Conservation (phyloP, 2,113 vertebrate species). For the Cynocephalus volans region DNA sequence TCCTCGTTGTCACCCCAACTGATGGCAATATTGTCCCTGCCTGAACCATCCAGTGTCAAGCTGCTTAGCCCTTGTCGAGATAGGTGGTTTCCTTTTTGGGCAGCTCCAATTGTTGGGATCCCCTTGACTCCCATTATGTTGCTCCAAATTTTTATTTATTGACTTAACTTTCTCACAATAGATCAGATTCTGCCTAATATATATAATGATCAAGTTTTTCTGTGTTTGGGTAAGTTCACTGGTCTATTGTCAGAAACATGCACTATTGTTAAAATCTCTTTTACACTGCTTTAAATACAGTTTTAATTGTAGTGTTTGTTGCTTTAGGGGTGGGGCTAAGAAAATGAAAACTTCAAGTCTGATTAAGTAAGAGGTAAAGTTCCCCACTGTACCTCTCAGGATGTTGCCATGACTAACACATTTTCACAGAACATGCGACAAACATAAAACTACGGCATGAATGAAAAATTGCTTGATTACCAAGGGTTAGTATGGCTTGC, state of each 20-base stretch:
- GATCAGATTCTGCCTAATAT: slow-evolving; percentile 45
- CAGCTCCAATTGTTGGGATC: neutral
- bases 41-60: neutral
- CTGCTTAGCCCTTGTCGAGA: neutral
- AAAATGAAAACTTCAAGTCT: neutral
- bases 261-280: neutral
- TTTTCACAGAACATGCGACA: neutral
- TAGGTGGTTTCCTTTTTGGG: neutral
- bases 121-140: neutral
- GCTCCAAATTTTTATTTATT: neutral
- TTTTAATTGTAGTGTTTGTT: neutral
- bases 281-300: neutral
- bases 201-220: neutral
- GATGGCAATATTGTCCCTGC: neutral
- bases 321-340: neutral
- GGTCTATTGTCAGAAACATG: neutral
- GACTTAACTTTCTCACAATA: neutral
- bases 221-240: neutral
- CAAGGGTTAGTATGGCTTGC: neutral
- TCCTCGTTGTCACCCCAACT: too few species aligned
- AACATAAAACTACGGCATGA: neutral
- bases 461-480: slow-evolving; percentile 12
- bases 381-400: neutral
- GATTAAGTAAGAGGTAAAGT: neutral
- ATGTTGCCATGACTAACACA: neutral